These are phyloP conservation scores for Triops longicaudatus DNA, from an alignment of 1,140 invertebrate species.

Conservation along the genomic window DNA sequence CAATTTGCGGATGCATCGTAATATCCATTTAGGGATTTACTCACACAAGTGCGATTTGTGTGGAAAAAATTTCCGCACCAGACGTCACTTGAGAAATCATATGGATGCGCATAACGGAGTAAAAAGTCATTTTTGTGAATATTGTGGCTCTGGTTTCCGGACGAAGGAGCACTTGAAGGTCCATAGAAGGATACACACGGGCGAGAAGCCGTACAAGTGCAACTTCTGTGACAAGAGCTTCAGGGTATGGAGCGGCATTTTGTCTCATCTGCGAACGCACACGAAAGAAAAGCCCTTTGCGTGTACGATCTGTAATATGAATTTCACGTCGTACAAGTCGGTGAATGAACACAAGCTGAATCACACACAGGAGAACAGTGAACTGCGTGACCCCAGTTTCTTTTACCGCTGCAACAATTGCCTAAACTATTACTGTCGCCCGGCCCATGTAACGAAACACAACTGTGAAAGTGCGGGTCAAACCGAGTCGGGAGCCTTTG, in stretches of 20 bases:
- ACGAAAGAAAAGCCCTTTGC: slow-evolving; percentile 32
- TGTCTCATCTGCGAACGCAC: slow-evolving; percentile 24
- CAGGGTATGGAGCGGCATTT: not conserved
- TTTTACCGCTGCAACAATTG: not conserved
- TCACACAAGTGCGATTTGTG: slow-evolving; percentile 10
- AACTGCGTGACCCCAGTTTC: not conserved
- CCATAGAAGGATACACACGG: slow-evolving; percentile 28
- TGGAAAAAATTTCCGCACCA: not conserved
- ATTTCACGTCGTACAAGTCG: slow-evolving; percentile 22
- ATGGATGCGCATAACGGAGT: not conserved
- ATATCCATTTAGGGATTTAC: not conserved
- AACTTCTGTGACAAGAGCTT: slow-evolving; percentile 32
- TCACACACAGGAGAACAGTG: not conserved
- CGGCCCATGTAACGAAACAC: not conserved
- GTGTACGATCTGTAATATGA: slow-evolving; percentile 31
- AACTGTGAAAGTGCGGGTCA: not conserved
- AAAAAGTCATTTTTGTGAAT: not conserved
- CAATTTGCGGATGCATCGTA: not conserved
- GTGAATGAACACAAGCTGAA: not conserved
- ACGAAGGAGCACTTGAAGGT: not conserved
- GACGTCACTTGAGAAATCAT: not conserved
- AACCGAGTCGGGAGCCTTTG: not conserved
- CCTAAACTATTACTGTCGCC: not conserved
- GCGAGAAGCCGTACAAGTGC: slow-evolving; percentile 32
- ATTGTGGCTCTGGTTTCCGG: not conserved